Evolutionary conservation across 2,797 vertebrate genomes (phyloP).

Genomic region (Sarcophilus harrisii): DNA sequence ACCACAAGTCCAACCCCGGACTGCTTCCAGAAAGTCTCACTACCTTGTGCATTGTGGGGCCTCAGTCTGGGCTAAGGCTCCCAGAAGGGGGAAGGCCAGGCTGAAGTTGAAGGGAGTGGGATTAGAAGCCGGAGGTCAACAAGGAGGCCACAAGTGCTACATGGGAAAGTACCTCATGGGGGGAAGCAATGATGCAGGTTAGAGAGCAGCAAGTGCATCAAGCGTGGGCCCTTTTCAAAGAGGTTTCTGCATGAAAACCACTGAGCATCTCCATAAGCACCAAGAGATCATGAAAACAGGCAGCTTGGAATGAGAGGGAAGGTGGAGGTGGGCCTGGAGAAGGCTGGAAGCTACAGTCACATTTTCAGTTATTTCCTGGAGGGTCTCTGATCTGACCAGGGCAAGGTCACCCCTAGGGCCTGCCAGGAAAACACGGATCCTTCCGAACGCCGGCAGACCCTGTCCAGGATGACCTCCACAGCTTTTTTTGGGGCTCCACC

Average conservation of each 20-base stretch:
- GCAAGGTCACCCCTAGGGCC: constrained; percentile 1
- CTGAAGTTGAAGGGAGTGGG: constrained; percentile 21
- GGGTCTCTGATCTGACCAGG: background rate
- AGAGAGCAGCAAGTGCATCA: background rate
- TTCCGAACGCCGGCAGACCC: constrained; percentile 18
- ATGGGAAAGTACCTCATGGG: background rate
- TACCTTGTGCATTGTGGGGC: background rate
- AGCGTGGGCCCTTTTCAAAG: constrained; percentile 30
- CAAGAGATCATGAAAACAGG: background rate
- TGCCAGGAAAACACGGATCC: constrained; percentile 20
- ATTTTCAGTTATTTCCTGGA: constrained; percentile 28
- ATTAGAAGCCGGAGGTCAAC: constrained; percentile 1
- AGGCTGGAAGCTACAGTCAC: background rate
- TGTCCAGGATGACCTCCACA: constrained; percentile 58
- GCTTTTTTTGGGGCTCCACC: constrained; percentile 68
- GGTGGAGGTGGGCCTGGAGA: background rate
- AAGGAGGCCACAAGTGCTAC: too few species aligned
- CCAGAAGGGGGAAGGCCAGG: background rate
- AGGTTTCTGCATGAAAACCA: constrained; percentile 20
- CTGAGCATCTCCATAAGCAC: background rate
- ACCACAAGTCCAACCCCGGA: background rate
- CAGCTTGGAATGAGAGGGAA: background rate
- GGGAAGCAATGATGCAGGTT: constrained; percentile 4
- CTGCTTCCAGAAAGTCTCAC: background rate
- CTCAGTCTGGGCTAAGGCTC: background rate